Evolutionary conservation across 2,888 invertebrate species (phyloP).

Genomic region (Morinoia aosen): DNA sequence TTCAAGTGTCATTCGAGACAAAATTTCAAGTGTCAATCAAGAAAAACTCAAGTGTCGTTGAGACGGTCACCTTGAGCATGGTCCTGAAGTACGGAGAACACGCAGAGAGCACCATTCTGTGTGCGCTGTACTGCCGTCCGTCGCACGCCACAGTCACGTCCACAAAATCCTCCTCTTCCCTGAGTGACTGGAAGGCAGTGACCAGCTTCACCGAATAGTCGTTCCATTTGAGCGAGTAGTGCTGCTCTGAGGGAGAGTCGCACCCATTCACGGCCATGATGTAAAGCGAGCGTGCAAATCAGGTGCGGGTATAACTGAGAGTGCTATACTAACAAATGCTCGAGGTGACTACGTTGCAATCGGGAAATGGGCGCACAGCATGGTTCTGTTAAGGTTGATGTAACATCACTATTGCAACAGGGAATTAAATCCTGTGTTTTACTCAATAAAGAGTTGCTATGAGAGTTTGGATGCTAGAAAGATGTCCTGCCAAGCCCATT

Average conservation of each 20-base stretch:
- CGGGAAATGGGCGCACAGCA: not conserved
- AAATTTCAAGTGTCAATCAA: too few species aligned
- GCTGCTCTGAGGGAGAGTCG: conserved; percentile 63
- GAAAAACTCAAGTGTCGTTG: not conserved
- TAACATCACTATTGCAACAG: not conserved
- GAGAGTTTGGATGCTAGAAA: not conserved
- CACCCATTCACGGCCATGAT: conserved; percentile 30
- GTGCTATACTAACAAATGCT: not conserved
- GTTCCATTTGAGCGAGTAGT: conserved; percentile 67
- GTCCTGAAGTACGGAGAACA: conserved; percentile 67
- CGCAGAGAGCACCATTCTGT: conserved; percentile 67
- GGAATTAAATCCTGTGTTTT: not conserved
- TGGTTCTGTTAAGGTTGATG: not conserved
- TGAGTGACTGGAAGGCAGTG: conserved; percentile 66
- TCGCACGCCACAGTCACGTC: conserved; percentile 68
- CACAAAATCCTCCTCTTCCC: conserved; percentile 68
- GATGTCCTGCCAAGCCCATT: not conserved
- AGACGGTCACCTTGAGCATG: conserved; percentile 64
- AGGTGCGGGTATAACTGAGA: not conserved
- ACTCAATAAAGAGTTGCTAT: not conserved
- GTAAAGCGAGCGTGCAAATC: not conserved
- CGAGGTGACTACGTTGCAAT: not conserved
- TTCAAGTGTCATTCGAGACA: too few species aligned
- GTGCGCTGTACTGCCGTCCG: conserved; percentile 67
- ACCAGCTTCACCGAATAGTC: conserved; percentile 68